These are phyloP conservation scores for Mimumesa dahlbomi DNA, from an alignment of 2,888 invertebrate species.

Conservation along the genomic window DNA sequence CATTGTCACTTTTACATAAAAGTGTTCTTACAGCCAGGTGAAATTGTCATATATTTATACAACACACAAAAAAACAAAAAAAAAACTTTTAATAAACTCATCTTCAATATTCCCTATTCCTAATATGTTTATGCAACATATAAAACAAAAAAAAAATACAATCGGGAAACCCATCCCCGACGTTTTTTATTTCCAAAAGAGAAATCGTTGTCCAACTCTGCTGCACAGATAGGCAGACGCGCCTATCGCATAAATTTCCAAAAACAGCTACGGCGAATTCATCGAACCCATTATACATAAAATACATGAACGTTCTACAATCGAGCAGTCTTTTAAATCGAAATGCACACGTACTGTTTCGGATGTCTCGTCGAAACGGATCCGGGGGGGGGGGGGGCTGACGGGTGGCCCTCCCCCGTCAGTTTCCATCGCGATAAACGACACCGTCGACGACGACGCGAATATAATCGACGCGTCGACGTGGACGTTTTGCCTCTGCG, in stretches of 20 bases:
- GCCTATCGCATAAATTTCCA: too few relatives aligned
- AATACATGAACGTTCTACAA: slow-evolving; percentile 39
- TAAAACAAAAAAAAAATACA: too few relatives aligned
- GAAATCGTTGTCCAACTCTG: slow-evolving; percentile 7
- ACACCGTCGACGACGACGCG: background rate
- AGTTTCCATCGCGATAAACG: background rate
- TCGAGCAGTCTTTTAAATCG: slow-evolving; percentile 70
- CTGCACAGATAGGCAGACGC: too few relatives aligned
- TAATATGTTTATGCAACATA: too few relatives aligned
- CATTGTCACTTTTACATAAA: too few relatives aligned
- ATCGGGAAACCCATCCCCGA: too few relatives aligned
- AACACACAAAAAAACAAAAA: too few relatives aligned
- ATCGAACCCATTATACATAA: slow-evolving; percentile 26
- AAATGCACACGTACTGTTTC: slow-evolving; percentile 61
- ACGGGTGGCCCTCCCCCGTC: background rate
- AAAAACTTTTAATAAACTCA: too few relatives aligned
- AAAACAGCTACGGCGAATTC: background rate
- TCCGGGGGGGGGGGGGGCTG: background rate
- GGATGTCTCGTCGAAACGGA: slow-evolving; percentile 29
- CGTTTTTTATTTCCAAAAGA: too few relatives aligned
- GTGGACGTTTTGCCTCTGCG: background rate
- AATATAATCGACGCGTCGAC: background rate
- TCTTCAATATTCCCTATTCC: too few relatives aligned
- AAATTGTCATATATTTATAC: too few relatives aligned
- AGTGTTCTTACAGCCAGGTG: too few relatives aligned